A percentile compares a stretch with the other conserved stretches of the same genome.
Conservation (phyloP, 2,113 vertebrate genomes). For the Rhinolophus sinicus region DNA sequence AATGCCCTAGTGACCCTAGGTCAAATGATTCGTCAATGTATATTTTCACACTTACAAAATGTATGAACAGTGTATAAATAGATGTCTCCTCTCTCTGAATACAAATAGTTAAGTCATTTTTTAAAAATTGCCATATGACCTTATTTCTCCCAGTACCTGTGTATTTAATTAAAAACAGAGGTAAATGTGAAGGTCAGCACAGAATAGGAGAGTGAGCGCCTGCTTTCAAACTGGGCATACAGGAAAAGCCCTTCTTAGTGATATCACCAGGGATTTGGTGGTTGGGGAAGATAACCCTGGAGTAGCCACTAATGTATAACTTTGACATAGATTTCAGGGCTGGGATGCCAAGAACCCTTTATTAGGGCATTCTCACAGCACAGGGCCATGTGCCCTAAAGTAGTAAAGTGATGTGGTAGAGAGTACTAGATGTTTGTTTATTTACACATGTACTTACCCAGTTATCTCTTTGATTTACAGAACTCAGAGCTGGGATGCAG, state of each 20-base stretch:
- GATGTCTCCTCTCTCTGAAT: neutral
- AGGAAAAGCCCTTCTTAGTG: neutral
- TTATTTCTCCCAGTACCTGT: neutral
- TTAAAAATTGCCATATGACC: neutral
- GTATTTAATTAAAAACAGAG: neutral
- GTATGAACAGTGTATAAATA: neutral
- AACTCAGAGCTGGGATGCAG: neutral
- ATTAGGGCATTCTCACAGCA: neutral
- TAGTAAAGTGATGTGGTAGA: neutral
- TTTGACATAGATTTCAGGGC: neutral
- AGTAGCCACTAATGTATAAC: neutral
- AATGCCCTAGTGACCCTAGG: neutral
- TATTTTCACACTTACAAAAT: constrained; percentile 32
- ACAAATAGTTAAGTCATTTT: neutral
- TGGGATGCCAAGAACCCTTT: neutral
- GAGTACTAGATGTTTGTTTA: neutral
- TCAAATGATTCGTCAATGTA: neutral
- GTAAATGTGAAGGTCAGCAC: neutral
- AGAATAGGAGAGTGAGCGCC: neutral
- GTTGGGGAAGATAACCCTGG: neutral
- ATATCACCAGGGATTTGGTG: neutral
- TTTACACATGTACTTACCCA: neutral
- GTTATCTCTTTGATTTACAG: neutral
- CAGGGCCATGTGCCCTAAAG: neutral
- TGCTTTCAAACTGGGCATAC: fast-evolving